Evolutionary conservation across 2,888 invertebrate genomes (phyloP).

Genomic region (Molorchus minor): DNA sequence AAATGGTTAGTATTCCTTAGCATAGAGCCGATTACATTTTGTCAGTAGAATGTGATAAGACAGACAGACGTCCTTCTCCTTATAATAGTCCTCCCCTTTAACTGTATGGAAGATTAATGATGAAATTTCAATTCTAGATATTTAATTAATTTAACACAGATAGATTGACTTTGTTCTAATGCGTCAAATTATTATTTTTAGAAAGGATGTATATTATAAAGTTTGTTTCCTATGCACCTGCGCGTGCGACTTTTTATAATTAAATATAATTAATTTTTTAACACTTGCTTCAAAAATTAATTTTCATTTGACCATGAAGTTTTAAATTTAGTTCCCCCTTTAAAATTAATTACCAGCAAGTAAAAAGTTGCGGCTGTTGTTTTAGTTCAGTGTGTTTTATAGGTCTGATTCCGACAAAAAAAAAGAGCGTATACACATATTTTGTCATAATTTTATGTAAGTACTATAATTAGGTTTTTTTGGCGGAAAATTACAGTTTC

Average conservation of each 20-base stretch:
- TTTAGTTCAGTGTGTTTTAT: slow-evolving; percentile 29
- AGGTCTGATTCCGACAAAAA: slow-evolving; percentile 23
- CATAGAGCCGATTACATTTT: too few relatives aligned
- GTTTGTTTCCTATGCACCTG: slow-evolving; percentile 21
- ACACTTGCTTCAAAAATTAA: slow-evolving; percentile 52
- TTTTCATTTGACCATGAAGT: slow-evolving; percentile 49
- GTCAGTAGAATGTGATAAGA: too few relatives aligned
- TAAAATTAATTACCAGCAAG: slow-evolving; percentile 40
- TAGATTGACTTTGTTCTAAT: too few relatives aligned
- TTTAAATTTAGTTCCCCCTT: slow-evolving; percentile 45
- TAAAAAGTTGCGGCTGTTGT: slow-evolving; percentile 32
- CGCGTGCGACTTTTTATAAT: slow-evolving; percentile 22
- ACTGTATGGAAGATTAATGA: too few relatives aligned
- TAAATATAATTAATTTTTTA: slow-evolving; percentile 36
- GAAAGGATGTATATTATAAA: slow-evolving; percentile 25
- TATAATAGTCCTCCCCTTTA: too few relatives aligned
- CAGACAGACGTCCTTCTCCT: too few relatives aligned
- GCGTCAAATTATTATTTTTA: too few relatives aligned
- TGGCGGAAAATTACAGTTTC: slow-evolving; percentile 26
- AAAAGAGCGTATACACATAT: slow-evolving; percentile 16
- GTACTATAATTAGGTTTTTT: slow-evolving; percentile 34
- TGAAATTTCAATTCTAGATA: too few relatives aligned
- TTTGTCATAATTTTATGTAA: slow-evolving; percentile 37
- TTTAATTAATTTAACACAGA: too few relatives aligned
- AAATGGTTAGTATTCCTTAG: too few relatives aligned